Conservation (phyloP, 2,113 vertebrate genomes). For the Xiphophorus couchianus region DNA sequence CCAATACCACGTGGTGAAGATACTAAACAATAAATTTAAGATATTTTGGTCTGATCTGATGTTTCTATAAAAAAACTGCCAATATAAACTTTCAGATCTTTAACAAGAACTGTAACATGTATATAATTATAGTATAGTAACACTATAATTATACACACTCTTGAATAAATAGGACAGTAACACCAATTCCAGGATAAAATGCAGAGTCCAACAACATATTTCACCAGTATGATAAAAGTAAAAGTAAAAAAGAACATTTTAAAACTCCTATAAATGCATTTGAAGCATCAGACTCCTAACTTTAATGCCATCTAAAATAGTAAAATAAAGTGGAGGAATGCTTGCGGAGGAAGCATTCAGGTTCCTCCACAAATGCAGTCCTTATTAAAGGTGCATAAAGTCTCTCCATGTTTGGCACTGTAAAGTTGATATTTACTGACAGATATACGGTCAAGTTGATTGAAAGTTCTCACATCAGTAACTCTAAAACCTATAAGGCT, state of each 20-base stretch:
- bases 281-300: constrained; percentile 14
- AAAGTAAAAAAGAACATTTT: constrained; percentile 47
- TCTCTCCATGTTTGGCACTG: constrained; percentile 44
- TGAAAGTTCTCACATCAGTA: background rate
- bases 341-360: constrained; percentile 10
- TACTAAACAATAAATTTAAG: background rate
- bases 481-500: background rate
- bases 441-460: constrained; percentile 20
- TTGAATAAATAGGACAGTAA: constrained; percentile 47
- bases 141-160: constrained; percentile 26
- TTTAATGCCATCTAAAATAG: constrained; percentile 44
- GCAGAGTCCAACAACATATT: constrained; percentile 11
- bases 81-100: background rate
- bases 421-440: constrained; percentile 19
- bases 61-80: background rate
- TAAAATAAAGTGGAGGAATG: constrained; percentile 65
- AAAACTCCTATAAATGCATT: constrained; percentile 28
- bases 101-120: background rate
- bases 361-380: constrained; percentile 20
- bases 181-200: constrained; percentile 41
- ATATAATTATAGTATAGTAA: too few species aligned
- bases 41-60: background rate
- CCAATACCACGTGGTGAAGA: background rate
- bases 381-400: constrained; percentile 40
- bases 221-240: constrained; percentile 25